phyloP scores from a whole-genome alignment of 2,113 vertebrate genomes.

The Paraplagusia blochii region DNA sequence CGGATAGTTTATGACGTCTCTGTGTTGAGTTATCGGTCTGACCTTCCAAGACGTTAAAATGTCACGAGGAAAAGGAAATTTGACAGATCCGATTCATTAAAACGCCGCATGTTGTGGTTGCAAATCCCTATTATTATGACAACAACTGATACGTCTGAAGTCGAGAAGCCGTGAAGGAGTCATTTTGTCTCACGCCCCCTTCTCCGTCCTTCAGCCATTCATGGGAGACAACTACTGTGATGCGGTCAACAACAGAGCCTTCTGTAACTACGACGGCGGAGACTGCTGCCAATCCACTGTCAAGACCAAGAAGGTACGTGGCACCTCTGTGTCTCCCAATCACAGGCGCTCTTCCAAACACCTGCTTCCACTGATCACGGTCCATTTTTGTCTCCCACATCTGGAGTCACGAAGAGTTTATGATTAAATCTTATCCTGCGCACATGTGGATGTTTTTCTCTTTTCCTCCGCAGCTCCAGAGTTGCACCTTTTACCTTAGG shows the following conservation, averaged over 20 bases:
- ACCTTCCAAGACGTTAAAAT: slow-evolving; percentile 43
- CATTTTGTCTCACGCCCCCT: not conserved
- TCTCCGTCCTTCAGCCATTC: slow-evolving; percentile 79
- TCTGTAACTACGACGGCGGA: slow-evolving; percentile 96
- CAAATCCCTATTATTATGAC: no score
- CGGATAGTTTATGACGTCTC: slow-evolving; percentile 63
- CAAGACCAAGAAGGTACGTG: slow-evolving; percentile 93
- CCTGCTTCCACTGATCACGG: slow-evolving; percentile 19
- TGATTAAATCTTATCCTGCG: not conserved
- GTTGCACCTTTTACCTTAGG: slow-evolving; percentile 10
- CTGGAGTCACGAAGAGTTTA: slow-evolving; percentile 19
- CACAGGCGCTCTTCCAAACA: not conserved
- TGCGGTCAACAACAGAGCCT: slow-evolving; percentile 94
- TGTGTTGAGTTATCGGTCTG: slow-evolving; percentile 59
- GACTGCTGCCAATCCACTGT: slow-evolving; percentile 97
- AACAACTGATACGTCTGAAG: no score
- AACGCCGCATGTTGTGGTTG: slow-evolving; percentile 21
- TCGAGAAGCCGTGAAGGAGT: not conserved
- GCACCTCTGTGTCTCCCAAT: slow-evolving; percentile 1
- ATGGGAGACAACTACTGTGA: slow-evolving; percentile 99
- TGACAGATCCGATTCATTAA: slow-evolving; percentile 47
- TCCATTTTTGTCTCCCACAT: slow-evolving; percentile 7
- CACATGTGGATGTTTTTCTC: slow-evolving; percentile 1
- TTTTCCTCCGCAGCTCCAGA: not conserved
- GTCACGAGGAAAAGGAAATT: slow-evolving; percentile 56